Evolutionary conservation across 2,113 vertebrate genomes (phyloP).

Genomic region (Phyllostomus hastatus): DNA sequence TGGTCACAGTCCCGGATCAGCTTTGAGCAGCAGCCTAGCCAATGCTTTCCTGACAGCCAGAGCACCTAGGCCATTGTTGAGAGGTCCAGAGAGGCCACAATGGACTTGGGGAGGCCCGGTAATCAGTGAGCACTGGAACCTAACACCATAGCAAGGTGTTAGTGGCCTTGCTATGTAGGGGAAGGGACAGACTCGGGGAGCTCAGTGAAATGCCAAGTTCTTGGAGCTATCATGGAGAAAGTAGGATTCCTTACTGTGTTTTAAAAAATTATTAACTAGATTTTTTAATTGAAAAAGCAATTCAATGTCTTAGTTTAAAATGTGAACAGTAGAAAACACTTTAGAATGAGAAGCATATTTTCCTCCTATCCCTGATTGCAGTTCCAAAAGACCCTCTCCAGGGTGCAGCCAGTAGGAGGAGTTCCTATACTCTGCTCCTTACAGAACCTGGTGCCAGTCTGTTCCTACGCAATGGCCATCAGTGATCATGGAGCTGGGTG

Average conservation of each 20-base stretch:
- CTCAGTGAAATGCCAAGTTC: neutral
- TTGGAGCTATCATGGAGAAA: neutral
- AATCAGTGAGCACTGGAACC: neutral
- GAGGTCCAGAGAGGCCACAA: neutral
- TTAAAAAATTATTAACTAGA: slow-evolving; percentile 6
- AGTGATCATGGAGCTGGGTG: neutral
- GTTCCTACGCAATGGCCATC: neutral
- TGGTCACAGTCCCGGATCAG: neutral
- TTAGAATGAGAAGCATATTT: neutral
- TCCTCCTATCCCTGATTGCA: neutral
- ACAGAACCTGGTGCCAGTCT: neutral
- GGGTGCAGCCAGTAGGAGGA: neutral
- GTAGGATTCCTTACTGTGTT: neutral
- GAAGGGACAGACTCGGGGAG: neutral
- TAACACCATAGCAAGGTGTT: neutral
- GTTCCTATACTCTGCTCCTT: neutral
- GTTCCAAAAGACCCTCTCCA: neutral
- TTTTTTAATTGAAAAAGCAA: neutral
- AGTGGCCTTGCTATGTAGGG: neutral
- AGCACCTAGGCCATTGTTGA: neutral
- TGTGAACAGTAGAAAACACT: neutral
- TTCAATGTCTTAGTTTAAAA: neutral
- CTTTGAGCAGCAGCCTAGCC: neutral
- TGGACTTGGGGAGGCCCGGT: neutral
- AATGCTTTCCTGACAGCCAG: neutral